A percentile compares a stretch with the other conserved stretches of the same genome.
Evolutionary conservation across 2,888 invertebrate species (phyloP).

Genomic region (Synergus japonicus): DNA sequence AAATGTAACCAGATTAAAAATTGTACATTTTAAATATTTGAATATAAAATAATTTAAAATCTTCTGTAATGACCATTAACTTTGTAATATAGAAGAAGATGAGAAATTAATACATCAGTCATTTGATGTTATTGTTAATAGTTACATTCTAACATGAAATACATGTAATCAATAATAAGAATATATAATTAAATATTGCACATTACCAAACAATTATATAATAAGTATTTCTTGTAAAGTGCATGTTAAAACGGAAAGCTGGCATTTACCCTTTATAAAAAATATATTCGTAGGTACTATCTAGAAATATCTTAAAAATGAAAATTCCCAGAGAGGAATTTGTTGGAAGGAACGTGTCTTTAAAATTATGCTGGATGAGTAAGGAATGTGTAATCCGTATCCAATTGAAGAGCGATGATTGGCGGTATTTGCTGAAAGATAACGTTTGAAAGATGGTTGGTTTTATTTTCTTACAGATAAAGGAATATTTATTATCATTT

Average conservation of each 20-base stretch:
- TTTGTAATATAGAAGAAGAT: not conserved
- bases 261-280: not conserved
- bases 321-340: not conserved
- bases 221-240: not conserved
- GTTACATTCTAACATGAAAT: not conserved
- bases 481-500: too few species aligned
- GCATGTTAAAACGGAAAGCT: not conserved
- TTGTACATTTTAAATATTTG: too few species aligned
- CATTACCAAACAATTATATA: not conserved
- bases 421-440: not conserved
- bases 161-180: not conserved
- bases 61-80: not conserved
- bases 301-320: not conserved
- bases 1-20: too few species aligned
- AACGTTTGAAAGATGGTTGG: not conserved
- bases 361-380: not conserved
- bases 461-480: too few species aligned
- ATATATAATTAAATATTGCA: not conserved
- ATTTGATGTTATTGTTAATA: not conserved
- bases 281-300: not conserved
- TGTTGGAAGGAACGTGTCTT: not conserved
- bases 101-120: not conserved
- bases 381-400: conserved; percentile 3
- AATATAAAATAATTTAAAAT: too few species aligned
- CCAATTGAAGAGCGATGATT: conserved; percentile 25